These are phyloP conservation scores for Steinernema carpocapsae DNA, from an alignment of 2,888 invertebrate genomes.

Conservation along the genomic window DNA sequence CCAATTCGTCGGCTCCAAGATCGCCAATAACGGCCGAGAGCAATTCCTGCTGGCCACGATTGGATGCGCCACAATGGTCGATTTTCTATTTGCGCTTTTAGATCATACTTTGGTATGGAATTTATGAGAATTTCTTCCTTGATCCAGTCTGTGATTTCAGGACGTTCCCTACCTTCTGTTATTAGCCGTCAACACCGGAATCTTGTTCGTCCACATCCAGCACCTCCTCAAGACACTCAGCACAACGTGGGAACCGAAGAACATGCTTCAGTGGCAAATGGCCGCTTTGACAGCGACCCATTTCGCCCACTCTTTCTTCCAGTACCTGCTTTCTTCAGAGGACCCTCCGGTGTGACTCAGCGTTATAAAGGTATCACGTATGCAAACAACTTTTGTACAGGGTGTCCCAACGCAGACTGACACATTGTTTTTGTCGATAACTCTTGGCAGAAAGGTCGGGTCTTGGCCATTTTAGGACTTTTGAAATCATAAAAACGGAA, in stretches of 20 bases:
- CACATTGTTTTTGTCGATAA: too few relatives aligned
- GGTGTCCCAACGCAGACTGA: too few relatives aligned
- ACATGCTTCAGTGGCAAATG: neutral
- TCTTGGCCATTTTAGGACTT: too few relatives aligned
- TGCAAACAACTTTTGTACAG: too few relatives aligned
- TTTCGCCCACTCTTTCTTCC: slow-evolving; percentile 15
- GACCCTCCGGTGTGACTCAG: neutral
- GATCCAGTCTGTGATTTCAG: neutral
- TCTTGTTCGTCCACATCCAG: slow-evolving; percentile 4
- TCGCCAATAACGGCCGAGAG: neutral
- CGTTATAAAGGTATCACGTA: too few relatives aligned
- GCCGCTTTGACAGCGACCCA: neutral
- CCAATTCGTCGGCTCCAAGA: neutral
- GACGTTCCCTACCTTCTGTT: slow-evolving; percentile 8
- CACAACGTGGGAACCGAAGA: neutral
- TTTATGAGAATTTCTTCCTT: neutral
- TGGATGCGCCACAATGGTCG: slow-evolving; percentile 8
- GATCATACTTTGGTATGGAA: neutral
- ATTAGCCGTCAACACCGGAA: neutral
- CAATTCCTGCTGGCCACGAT: slow-evolving; percentile 11
- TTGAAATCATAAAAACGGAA: too few relatives aligned
- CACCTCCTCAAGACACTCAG: neutral
- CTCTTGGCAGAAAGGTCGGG: too few relatives aligned
- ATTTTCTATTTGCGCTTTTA: neutral
- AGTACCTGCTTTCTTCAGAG: slow-evolving; percentile 15